Evolutionary conservation across 2,797 vertebrate species (phyloP).

Genomic region (Sebastolobus altivelis): DNA sequence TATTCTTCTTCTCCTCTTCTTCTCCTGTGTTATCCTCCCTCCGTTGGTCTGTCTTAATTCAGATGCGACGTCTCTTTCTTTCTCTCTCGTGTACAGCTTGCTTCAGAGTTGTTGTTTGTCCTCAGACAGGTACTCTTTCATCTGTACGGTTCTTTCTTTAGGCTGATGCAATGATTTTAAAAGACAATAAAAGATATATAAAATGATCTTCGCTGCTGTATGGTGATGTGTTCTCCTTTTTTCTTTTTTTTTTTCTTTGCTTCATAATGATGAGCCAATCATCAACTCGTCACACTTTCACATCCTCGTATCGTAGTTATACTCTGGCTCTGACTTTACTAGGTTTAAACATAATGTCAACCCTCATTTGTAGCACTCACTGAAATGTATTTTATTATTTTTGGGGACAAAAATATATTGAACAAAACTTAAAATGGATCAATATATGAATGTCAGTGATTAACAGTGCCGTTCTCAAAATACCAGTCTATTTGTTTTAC

Average conservation of each 20-base stretch:
- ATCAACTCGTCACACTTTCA: background rate
- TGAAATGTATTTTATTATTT: background rate
- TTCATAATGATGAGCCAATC: background rate
- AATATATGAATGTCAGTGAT: background rate
- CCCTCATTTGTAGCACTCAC: background rate
- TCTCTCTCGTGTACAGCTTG: constrained; percentile 80
- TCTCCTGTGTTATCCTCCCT: constrained; percentile 61
- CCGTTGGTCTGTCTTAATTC: constrained; percentile 72
- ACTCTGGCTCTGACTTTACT: background rate
- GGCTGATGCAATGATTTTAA: constrained; percentile 85
- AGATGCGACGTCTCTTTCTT: constrained; percentile 69
- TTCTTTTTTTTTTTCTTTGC: background rate
- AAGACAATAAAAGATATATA: constrained; percentile 83
- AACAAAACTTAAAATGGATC: background rate
- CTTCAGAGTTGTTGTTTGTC: constrained; percentile 80
- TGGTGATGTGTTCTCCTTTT: background rate
- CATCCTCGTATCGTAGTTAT: background rate
- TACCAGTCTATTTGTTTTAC: background rate
- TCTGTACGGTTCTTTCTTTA: constrained; percentile 84
- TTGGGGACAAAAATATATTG: background rate
- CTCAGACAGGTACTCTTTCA: constrained; percentile 82
- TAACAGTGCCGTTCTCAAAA: background rate
- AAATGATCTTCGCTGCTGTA: constrained; percentile 34
- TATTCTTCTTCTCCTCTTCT: constrained; percentile 52
- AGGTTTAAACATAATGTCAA: background rate